Percentiles rank a stretch among this genome's conserved stretches.
Evolutionary conservation across 2,888 invertebrate species (phyloP).

Genomic region (Chromoteleia sp.): DNA sequence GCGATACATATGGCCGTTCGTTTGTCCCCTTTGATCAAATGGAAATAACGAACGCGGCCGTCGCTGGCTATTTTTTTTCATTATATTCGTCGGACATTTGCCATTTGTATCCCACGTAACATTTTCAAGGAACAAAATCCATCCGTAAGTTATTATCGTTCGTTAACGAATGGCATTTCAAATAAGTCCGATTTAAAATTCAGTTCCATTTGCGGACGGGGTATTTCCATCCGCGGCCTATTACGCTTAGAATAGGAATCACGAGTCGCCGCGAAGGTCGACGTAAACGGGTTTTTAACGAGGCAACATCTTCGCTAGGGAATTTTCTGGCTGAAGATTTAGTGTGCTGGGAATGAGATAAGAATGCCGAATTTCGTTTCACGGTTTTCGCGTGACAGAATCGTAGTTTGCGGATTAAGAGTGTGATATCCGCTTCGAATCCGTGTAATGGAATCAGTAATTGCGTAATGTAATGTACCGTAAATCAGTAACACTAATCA

Average conservation of each 20-base stretch:
- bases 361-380: constrained; percentile 19
- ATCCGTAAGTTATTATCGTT: constrained; percentile 66
- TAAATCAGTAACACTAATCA: too few relatives aligned
- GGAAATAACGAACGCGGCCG: constrained; percentile 62
- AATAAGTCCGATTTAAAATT: constrained; percentile 68
- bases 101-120: constrained; percentile 66
- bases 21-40: constrained; percentile 65
- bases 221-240: constrained; percentile 65
- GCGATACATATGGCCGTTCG: constrained; percentile 57
- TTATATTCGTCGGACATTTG: constrained; percentile 52
- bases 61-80: constrained; percentile 58
- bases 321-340: constrained; percentile 40
- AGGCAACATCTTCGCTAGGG: constrained; percentile 42
- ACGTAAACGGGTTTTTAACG: constrained; percentile 63
- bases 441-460: too few relatives aligned
- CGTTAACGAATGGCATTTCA: constrained; percentile 68
- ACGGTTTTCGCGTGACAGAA: not conserved
- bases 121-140: constrained; percentile 62
- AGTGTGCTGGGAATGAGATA: constrained; percentile 18
- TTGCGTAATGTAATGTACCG: too few relatives aligned
- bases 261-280: constrained; percentile 42
- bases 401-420: too few relatives aligned
- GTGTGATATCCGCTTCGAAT: too few relatives aligned
- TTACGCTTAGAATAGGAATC: constrained; percentile 64
- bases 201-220: constrained; percentile 62